Evolutionary conservation across 1,140 invertebrate species (phyloP), one percentile per base, ranked within the genome.

Genomic region (Zaprionus camerounensis): DNA sequence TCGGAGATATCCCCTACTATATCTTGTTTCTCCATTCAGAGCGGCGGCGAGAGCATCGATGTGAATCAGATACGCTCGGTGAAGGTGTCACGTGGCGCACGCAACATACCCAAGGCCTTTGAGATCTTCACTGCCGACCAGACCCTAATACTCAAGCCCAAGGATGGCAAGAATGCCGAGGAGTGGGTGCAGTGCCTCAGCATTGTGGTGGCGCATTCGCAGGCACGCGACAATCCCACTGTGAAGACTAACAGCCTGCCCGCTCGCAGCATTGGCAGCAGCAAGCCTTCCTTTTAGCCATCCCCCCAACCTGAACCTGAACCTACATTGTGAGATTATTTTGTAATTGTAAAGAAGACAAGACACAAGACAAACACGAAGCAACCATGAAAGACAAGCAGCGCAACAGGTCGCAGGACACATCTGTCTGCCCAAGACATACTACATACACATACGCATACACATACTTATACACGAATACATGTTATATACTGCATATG

Each of bases 51-150:
- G 91, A 95, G 95, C 80, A 97, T 98, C 76, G 97, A 97, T 91
- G 96, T 99, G 1, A 97, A 98, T 92, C 97, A 98, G 93, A 98
- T 99, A 66, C 95, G 97, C 36, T 98, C 97, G 75, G 97, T 99
- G 1, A 97, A 98, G 92, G 98, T 98, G 9, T 96, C 96, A 1
- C 94, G 97, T 65, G 96, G 96, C 20, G 96, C 96, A 55, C 95
- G 97, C 62, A 97, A 97, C 90, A 98, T 99, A 88, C 97, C 98
- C 11, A 98, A 97, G 93, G 97, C 98, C 2, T 99, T 99, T 94
- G 98, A 99, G 94, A 98, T 99, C 74, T 99, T 99, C 93, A 98
- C 98, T 1, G 96, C 96, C 56, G 97, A 98, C 91, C 97, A 97
- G 91, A 97, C 97, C 9, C 95, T 98, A 81, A 97, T 98, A 82